Evolutionary conservation across 2,113 vertebrate species (phyloP).

Genomic region (Cavia porcellus): DNA sequence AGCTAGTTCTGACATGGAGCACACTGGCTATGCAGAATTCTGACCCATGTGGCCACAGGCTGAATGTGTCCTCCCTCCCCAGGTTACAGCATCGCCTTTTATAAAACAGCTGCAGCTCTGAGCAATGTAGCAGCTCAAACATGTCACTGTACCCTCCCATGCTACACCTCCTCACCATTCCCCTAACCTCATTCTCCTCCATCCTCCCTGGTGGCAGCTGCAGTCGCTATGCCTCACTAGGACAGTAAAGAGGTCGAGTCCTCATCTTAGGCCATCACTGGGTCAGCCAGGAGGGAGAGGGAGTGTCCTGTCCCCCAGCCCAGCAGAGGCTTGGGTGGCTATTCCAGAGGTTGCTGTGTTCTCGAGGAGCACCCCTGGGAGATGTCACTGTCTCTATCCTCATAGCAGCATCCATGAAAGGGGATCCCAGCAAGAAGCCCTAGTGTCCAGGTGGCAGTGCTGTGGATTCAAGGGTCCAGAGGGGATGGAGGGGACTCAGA

Average conservation of each 20-base stretch:
- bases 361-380: accelerated
- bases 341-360: neutral
- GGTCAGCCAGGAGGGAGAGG: neutral
- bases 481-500: neutral
- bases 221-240: slow-evolving; percentile 41
- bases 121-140: neutral
- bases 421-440: neutral
- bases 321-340: neutral
- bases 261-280: neutral
- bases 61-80: neutral
- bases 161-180: neutral
- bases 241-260: neutral
- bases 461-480: neutral
- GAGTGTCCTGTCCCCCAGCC: neutral
- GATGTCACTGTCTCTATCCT: too few relatives aligned
- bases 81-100: neutral
- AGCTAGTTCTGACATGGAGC: neutral
- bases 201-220: neutral
- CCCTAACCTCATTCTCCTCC: neutral
- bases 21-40: neutral
- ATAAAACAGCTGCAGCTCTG: neutral
- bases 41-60: neutral
- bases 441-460: neutral
- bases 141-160: neutral
- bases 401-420: neutral